Percentiles rank a stretch among this genome's conserved stretches.
These are phyloP conservation scores for Urophycis tenuis DNA, from an alignment of 2,797 vertebrate genomes.

Conservation along the genomic window DNA sequence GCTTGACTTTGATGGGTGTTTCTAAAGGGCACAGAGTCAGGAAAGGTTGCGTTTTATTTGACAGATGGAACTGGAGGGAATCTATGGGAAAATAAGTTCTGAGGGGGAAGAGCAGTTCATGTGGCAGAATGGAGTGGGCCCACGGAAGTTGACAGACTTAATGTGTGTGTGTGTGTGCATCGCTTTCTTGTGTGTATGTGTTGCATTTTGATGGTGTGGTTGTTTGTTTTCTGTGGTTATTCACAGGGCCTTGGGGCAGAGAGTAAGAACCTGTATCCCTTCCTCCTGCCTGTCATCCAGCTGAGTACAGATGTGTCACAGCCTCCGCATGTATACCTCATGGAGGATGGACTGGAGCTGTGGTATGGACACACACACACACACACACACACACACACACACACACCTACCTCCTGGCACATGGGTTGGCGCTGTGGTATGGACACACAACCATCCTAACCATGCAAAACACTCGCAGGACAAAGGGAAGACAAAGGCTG, in stretches of 20 bases:
- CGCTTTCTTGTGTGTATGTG: neutral
- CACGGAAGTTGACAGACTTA: neutral
- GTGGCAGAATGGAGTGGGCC: constrained; percentile 26
- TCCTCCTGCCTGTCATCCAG: constrained; percentile 95
- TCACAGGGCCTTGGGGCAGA: constrained; percentile 88
- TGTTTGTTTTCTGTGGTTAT: constrained; percentile 33
- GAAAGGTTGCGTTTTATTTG: constrained; percentile 21
- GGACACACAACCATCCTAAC: no score
- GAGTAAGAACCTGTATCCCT: constrained; percentile 93
- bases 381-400: constrained; percentile 4
- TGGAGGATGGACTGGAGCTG: constrained; percentile 96
- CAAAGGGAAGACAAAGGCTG: no score
- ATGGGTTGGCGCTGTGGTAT: no score
- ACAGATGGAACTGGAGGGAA: constrained; percentile 14
- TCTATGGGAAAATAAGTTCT: constrained; percentile 27
- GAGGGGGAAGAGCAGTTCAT: constrained; percentile 18
- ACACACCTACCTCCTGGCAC: constrained; percentile 67
- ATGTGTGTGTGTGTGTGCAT: constrained; percentile 9
- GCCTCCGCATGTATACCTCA: constrained; percentile 93
- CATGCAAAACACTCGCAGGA: no score
- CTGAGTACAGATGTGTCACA: constrained; percentile 95
- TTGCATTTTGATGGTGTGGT: constrained; percentile 8
- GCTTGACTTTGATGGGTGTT: constrained; percentile 12
- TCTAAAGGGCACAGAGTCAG: constrained; percentile 25
- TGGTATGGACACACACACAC: constrained; percentile 73